phyloP scores from a whole-genome alignment of 2,797 vertebrate genomes.

The Alfaro cultratus region DNA sequence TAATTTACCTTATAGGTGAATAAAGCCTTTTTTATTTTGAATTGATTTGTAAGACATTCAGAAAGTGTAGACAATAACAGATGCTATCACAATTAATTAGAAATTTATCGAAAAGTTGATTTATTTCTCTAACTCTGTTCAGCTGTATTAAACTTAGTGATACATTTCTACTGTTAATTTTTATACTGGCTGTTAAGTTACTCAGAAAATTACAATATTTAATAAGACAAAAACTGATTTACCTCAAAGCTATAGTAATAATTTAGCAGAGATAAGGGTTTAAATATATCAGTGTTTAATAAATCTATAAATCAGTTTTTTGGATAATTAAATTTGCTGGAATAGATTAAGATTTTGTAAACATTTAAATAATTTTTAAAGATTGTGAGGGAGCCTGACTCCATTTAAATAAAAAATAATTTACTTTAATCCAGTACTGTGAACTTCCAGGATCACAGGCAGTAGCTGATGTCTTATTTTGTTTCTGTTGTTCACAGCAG shows the following conservation, averaged over 20 bases:
- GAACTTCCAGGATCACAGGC: neutral
- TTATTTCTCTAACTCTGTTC: neutral
- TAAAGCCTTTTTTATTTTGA: too few species aligned
- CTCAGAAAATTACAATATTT: neutral
- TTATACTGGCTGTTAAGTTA: neutral
- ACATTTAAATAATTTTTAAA: neutral
- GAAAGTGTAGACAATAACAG: neutral
- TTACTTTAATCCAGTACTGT: neutral
- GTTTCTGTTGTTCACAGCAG: slow-evolving; percentile 40
- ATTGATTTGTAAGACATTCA: neutral
- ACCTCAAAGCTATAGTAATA: neutral
- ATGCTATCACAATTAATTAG: neutral
- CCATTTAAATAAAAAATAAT: neutral
- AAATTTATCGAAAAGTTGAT: neutral
- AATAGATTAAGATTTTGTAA: too few species aligned
- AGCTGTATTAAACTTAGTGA: neutral
- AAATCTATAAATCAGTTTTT: neutral
- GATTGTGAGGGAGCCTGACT: neutral
- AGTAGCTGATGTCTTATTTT: neutral
- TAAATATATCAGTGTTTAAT: neutral
- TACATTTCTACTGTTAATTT: neutral
- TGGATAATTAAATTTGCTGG: neutral
- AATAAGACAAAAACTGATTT: neutral
- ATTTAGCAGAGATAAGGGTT: neutral
- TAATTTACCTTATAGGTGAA: too few species aligned